phyloP scores from a whole-genome alignment of 2,888 invertebrate genomes.

The Idaea straminata region DNA sequence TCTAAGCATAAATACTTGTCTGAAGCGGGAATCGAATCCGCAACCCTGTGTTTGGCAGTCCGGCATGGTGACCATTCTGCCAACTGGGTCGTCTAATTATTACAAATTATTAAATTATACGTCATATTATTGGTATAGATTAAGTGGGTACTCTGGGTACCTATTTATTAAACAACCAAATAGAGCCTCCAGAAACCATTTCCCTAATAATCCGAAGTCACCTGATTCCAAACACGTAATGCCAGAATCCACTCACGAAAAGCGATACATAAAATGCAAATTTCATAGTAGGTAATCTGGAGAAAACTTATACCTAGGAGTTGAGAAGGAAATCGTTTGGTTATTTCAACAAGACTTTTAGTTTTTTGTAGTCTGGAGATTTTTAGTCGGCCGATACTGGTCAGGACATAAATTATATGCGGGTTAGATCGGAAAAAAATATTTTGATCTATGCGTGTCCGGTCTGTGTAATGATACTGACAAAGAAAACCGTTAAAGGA shows the following conservation, averaged over 20 bases:
- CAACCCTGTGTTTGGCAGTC: no score
- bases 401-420: background rate
- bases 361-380: background rate
- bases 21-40: no score
- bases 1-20: no score
- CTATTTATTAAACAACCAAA: background rate
- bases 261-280: slow-evolving; percentile 5
- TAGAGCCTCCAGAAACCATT: background rate
- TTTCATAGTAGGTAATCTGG: background rate
- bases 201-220: background rate
- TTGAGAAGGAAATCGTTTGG: background rate
- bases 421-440: background rate
- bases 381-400: background rate
- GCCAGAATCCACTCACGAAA: background rate
- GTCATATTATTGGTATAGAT: no score
- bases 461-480: no score
- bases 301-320: slow-evolving; percentile 2
- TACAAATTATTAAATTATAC: no score
- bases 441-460: no score
- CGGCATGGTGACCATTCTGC: no score
- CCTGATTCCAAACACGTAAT: background rate
- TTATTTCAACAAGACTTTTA: background rate
- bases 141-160: no score
- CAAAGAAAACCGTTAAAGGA: no score
- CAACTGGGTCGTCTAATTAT: no score